Evolutionary conservation across 2,113 vertebrate species (phyloP), one percentile per base, ranked within the genome.

Genomic region (Toxotes chatareus): DNA sequence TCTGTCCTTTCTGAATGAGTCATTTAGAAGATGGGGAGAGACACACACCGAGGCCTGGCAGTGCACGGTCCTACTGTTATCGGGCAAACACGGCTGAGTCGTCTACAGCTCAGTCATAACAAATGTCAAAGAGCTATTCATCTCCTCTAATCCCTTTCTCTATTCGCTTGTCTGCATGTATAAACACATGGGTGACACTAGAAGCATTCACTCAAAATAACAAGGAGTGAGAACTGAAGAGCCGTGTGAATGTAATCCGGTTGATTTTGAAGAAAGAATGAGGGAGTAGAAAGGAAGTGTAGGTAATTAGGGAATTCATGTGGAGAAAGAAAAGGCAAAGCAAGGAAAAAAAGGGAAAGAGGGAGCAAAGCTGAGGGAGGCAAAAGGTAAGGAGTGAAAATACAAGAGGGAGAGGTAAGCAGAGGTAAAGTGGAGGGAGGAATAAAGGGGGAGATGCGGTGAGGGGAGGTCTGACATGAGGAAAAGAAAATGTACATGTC

Each of bases 51-150:
- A 76, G 79, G 77, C 79, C 86, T 83, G 81, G 88, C 82, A 69
- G 88, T 82, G 80, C 83, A 76, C 69, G 78, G 74, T 71, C 80
- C 82, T 47, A 77, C 82, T 83, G 83, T 81, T 73, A 82, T 84
- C 77, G 8, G 74, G 57, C 79, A 61, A 86, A 68, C 75, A 56
- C 32, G 76, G 59, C 63, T 3, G 77, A 79, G 77, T 80, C 60
- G 34, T 82, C 80, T 73, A 59, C 65, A 78, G 83, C 62, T 89
- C 90, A 92, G 84, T 89, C 86, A 85, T 82, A 89, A 91, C 89
- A 91, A 88, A 78, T 46, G 86, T 90, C 83, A 92, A 90, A 91
- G 83, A 84, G 81, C 86, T 56, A 85, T 90, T 94, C 84, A 90
- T 90, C 84, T 82, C 49, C 64, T 68, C 74, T 88, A 88, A 89